phyloP scores from a whole-genome alignment of 1,140 invertebrate species.

The Ruditapes philippinarum region DNA sequence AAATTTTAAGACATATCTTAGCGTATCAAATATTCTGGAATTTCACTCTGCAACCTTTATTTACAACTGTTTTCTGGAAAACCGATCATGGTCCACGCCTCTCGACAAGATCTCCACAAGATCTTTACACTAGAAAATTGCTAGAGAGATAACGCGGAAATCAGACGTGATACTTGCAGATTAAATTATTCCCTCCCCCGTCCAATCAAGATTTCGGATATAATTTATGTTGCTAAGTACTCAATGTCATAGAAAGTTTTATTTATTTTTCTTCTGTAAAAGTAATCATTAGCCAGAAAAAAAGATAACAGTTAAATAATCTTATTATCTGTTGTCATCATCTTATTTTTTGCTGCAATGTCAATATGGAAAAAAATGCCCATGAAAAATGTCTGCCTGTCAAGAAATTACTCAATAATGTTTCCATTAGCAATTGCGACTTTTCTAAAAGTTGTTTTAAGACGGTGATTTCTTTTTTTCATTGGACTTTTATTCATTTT shows the following conservation, averaged over 20 bases:
- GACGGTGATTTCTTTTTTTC: not conserved
- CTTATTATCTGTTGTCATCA: too few relatives aligned
- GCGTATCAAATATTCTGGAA: slow-evolving; percentile 59
- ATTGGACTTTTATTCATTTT: not conserved
- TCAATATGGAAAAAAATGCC: too few relatives aligned
- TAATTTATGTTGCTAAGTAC: slow-evolving; percentile 59
- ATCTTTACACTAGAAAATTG: slow-evolving; percentile 57
- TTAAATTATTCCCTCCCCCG: slow-evolving; percentile 50
- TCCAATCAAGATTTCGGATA: slow-evolving; percentile 45
- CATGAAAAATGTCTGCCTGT: too few relatives aligned
- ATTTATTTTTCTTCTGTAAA: slow-evolving; percentile 16
- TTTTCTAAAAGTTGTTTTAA: not conserved
- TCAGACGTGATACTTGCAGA: slow-evolving; percentile 56
- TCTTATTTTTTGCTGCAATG: too few relatives aligned
- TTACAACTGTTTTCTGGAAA: slow-evolving; percentile 57
- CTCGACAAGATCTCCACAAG: slow-evolving; percentile 20
- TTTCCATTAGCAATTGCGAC: too few relatives aligned
- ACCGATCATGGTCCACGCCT: slow-evolving; percentile 46
- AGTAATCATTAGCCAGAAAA: not conserved
- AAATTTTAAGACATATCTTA: slow-evolving; percentile 57
- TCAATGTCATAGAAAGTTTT: slow-evolving; percentile 32
- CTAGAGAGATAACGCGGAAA: slow-evolving; percentile 54
- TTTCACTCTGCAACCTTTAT: slow-evolving; percentile 55
- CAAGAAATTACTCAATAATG: too few relatives aligned
- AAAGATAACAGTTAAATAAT: not conserved